Conservation (phyloP, 2,797 vertebrate species). For the Champsocephalus gunnari region DNA sequence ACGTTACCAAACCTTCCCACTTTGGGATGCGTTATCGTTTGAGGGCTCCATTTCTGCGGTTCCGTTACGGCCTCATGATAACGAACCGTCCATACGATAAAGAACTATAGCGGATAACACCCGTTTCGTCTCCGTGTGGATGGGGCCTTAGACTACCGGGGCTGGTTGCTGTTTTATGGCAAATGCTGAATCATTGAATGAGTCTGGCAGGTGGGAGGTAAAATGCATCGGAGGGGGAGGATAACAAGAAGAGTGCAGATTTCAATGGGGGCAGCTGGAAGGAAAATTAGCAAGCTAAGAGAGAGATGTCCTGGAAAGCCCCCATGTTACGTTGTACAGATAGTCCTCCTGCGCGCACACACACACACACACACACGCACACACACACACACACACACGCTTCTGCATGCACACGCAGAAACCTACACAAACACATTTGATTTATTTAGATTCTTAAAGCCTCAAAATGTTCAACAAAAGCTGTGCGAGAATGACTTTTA, state of each 20-base stretch:
- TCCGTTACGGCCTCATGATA: too few relatives aligned
- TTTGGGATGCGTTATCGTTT: too few relatives aligned
- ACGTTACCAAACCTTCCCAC: too few relatives aligned
- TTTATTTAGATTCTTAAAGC: constrained; percentile 75
- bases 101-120: too few relatives aligned
- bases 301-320: constrained; percentile 66
- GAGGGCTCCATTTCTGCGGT: too few relatives aligned
- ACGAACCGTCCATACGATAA: too few relatives aligned
- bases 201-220: constrained; percentile 59
- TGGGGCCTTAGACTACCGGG: background rate
- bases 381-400: constrained; percentile 11
- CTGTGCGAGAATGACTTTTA: constrained; percentile 63
- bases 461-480: constrained; percentile 76
- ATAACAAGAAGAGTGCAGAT: constrained; percentile 27
- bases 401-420: constrained; percentile 62
- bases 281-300: constrained; percentile 44
- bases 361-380: background rate
- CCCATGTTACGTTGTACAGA: constrained; percentile 47
- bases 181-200: constrained; percentile 54
- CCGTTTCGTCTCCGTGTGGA: too few relatives aligned
- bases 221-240: constrained; percentile 38
- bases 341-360: constrained; percentile 22
- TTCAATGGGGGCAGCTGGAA: constrained; percentile 43
- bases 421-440: constrained; percentile 72
- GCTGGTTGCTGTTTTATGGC: constrained; percentile 41